Percentiles rank a stretch among this genome's conserved stretches.
Evolutionary conservation across 1,140 invertebrate genomes (phyloP).

Genomic region (Portunus trituberculatus): DNA sequence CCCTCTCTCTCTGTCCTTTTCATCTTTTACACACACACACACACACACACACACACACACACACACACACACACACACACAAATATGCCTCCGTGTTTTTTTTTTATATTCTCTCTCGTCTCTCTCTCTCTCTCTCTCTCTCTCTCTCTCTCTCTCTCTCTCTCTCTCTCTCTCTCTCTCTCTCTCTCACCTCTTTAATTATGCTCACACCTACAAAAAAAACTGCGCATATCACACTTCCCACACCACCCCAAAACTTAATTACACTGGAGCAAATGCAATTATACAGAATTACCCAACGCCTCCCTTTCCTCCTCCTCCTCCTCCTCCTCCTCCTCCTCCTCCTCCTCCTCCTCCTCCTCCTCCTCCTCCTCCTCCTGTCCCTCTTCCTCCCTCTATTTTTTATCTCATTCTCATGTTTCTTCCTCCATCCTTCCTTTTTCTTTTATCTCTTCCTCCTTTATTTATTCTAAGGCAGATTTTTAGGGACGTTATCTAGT

Average conservation of each 20-base stretch:
- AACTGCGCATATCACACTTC: neutral
- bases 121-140: neutral
- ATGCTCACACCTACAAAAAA: conserved; percentile 9
- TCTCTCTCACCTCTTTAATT: neutral
- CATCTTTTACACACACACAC: no score
- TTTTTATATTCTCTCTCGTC: neutral
- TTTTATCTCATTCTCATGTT: neutral
- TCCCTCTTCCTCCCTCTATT: neutral
- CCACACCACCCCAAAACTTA: neutral
- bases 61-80: no score
- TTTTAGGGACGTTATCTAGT: no score
- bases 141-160: neutral
- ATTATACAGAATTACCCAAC: neutral
- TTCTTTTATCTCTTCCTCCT: neutral
- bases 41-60: no score
- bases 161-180: conserved; percentile 18
- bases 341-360: neutral
- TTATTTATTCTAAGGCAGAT: no score
- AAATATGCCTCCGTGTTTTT: neutral
- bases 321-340: neutral
- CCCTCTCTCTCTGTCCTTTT: no score
- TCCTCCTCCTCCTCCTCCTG: neutral
- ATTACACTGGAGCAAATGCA: conserved; percentile 22
- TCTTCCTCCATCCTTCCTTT: neutral
- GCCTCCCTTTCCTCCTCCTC: neutral